Evolutionary conservation across 2,888 invertebrate genomes (phyloP).

Genomic region (Meteorus colon): DNA sequence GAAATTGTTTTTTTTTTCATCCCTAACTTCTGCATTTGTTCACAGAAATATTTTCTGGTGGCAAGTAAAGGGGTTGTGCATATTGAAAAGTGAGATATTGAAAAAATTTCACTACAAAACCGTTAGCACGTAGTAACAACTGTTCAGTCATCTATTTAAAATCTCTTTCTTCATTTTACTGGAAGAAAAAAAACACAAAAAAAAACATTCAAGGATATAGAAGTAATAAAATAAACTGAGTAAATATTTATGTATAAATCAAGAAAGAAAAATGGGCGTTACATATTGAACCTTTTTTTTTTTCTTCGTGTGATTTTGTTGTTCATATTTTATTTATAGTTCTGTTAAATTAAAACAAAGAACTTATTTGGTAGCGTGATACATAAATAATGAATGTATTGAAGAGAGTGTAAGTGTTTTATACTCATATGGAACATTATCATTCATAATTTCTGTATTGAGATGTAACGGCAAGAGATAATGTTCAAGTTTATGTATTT

Average conservation of each 20-base stretch:
- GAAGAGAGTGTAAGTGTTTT: neutral
- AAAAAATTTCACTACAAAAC: slow-evolving; percentile 9
- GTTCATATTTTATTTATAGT: neutral
- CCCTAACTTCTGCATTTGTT: slow-evolving; percentile 23
- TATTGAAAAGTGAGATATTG: neutral
- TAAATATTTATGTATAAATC: neutral
- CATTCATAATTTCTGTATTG: no score
- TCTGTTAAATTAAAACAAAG: neutral
- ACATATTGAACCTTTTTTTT: neutral
- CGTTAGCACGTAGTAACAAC: neutral
- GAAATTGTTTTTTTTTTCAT: slow-evolving; percentile 36
- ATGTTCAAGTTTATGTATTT: no score
- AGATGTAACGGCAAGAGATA: no score
- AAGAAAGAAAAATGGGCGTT: neutral
- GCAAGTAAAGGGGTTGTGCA: neutral
- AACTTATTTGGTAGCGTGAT: neutral
- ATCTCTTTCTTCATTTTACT: neutral
- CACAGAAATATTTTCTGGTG: slow-evolving; percentile 18
- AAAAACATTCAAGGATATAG: neutral
- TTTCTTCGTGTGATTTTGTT: neutral
- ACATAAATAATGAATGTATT: neutral
- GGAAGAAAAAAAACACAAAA: neutral
- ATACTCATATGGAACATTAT: no score
- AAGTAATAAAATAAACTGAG: neutral
- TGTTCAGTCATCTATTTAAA: neutral